Percentiles rank a stretch among this genome's conserved stretches.
These are phyloP conservation scores for Cotesia typhae DNA, from an alignment of 1,140 invertebrate species.

Conservation along the genomic window DNA sequence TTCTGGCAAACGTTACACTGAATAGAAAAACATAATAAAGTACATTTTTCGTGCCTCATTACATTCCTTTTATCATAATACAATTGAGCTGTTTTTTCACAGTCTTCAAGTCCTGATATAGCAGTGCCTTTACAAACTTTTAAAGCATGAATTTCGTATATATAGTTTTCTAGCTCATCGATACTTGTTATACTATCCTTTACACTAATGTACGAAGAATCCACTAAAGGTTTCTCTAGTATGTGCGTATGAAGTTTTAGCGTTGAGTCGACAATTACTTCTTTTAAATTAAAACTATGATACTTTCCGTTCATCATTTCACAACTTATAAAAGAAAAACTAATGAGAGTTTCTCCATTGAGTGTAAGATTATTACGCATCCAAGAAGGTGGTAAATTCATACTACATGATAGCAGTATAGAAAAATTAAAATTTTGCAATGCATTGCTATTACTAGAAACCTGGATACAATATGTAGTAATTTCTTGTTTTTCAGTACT, in stretches of 20 bases:
- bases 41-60: not conserved
- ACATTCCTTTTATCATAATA: not conserved
- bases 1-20: not conserved
- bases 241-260: not conserved
- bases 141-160: not conserved
- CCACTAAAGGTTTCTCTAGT: not conserved
- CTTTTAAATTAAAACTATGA: slow-evolving; percentile 8
- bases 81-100: not conserved
- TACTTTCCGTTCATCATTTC: not conserved
- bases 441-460: not conserved
- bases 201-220: slow-evolving; percentile 5
- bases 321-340: not conserved
- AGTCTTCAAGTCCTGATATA: not conserved
- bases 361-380: not conserved
- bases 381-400: not conserved
- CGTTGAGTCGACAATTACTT: not conserved
- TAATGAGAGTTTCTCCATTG: not conserved
- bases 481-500: not conserved
- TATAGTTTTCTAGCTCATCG: not conserved
- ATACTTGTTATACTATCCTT: not conserved
- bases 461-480: not conserved
- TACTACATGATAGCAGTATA: not conserved
- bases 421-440: not conserved
- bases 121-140: not conserved
- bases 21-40: not conserved